Evolutionary conservation across 2,888 invertebrate species (phyloP).

Genomic region (Apeira syringaria): DNA sequence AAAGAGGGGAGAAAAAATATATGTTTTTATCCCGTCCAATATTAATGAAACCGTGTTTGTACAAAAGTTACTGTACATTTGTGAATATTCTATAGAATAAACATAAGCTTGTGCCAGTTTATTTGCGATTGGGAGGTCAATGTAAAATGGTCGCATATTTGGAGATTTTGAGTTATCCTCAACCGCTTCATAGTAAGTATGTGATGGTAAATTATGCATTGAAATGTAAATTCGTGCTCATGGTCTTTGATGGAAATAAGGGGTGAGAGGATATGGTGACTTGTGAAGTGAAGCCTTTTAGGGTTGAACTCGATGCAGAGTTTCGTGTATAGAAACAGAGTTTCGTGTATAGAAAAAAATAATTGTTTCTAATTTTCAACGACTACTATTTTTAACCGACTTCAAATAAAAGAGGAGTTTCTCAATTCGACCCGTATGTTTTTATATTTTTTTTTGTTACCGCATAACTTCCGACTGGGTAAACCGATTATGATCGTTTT

Average conservation of each 20-base stretch:
- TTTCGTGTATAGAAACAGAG: no score
- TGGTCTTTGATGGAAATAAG: slow-evolving; percentile 18
- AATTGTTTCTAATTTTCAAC: no score
- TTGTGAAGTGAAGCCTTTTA: slow-evolving; percentile 10
- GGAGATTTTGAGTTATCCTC: slow-evolving; percentile 25
- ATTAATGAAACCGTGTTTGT: not conserved
- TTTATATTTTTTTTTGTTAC: no score
- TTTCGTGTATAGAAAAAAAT: no score
- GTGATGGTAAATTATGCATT: slow-evolving; percentile 77
- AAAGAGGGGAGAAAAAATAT: slow-evolving; percentile 68
- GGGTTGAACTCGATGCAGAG: not conserved
- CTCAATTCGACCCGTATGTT: no score
- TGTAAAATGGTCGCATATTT: slow-evolving; percentile 10
- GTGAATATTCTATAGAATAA: not conserved
- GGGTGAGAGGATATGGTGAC: slow-evolving; percentile 14
- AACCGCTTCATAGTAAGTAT: slow-evolving; percentile 45
- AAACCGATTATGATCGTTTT: no score
- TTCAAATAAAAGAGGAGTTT: no score
- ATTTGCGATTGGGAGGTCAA: not conserved
- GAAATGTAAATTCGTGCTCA: slow-evolving; percentile 67
- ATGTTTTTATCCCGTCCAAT: slow-evolving; percentile 23
- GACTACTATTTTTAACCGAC: no score
- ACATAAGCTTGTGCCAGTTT: not conserved
- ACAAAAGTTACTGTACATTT: not conserved
- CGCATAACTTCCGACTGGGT: no score